Percentiles rank a stretch among this genome's conserved stretches.
Evolutionary conservation across 2,113 vertebrate species (phyloP).

Genomic region (Leptocoma aspasia): DNA sequence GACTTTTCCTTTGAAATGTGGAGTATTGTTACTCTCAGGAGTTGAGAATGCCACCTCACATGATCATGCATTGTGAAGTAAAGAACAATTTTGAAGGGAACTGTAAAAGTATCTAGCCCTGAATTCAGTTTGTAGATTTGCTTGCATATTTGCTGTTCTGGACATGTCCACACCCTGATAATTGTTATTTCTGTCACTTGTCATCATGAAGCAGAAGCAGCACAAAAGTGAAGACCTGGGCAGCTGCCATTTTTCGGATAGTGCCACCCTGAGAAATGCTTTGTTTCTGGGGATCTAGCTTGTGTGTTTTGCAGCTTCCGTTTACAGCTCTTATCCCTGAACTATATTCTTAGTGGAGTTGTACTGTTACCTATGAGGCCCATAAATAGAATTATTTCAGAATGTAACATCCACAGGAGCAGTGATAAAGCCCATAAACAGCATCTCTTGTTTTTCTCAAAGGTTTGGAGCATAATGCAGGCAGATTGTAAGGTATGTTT

Average conservation of each 20-base stretch:
- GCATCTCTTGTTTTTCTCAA: constrained; percentile 12
- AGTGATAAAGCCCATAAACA: background rate
- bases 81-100: background rate
- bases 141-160: background rate
- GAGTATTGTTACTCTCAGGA: background rate
- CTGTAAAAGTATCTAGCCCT: background rate
- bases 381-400: background rate
- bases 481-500: constrained; percentile 11
- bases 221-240: background rate
- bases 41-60: background rate
- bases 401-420: background rate
- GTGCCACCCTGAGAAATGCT: background rate
- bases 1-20: background rate
- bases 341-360: background rate
- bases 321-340: background rate
- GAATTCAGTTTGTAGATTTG: background rate
- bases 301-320: background rate
- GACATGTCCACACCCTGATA: background rate
- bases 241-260: background rate
- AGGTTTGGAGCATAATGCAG: background rate
- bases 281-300: background rate
- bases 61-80: background rate
- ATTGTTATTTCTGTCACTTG: background rate
- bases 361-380: background rate
- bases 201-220: background rate